Evolutionary conservation across 2,888 invertebrate species (phyloP).

Genomic region (Serrognathus titanus): DNA sequence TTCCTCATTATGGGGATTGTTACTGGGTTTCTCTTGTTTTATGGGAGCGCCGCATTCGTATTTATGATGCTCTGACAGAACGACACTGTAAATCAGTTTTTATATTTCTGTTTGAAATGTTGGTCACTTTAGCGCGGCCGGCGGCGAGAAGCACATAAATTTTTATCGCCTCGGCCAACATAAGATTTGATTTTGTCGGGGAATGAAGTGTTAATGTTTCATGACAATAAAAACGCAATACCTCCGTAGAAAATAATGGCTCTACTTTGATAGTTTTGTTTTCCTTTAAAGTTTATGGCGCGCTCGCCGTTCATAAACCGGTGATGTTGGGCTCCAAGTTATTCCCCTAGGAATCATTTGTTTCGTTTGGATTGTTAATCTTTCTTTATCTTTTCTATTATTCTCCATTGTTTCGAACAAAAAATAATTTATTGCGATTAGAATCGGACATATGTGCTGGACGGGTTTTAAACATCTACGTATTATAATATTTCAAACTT

Average conservation of each 20-base stretch:
- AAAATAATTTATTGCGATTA: no score
- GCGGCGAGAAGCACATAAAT: not conserved
- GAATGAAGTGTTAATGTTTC: not conserved
- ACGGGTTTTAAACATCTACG: no score
- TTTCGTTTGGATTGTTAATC: not conserved
- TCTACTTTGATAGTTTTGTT: not conserved
- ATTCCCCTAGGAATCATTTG: not conserved
- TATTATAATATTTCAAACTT: no score
- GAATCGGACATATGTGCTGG: no score
- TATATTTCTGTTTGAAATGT: not conserved
- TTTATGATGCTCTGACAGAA: not conserved
- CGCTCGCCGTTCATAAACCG: not conserved
- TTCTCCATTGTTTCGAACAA: no score
- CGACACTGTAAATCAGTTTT: slow-evolving; percentile 1
- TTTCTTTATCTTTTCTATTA: no score
- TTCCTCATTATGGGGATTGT: no score
- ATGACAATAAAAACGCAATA: not conserved
- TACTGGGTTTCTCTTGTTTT: no score
- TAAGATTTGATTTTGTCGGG: not conserved
- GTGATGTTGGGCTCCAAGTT: not conserved
- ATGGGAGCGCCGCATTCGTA: not conserved
- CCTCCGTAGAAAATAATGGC: not conserved
- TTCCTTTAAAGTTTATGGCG: not conserved
- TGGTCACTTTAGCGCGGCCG: not conserved
- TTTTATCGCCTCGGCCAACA: not conserved